Evolutionary conservation across 2,888 invertebrate species (phyloP), one percentile per base, ranked within the genome.

Genomic region (Perizoma affinitatum): DNA sequence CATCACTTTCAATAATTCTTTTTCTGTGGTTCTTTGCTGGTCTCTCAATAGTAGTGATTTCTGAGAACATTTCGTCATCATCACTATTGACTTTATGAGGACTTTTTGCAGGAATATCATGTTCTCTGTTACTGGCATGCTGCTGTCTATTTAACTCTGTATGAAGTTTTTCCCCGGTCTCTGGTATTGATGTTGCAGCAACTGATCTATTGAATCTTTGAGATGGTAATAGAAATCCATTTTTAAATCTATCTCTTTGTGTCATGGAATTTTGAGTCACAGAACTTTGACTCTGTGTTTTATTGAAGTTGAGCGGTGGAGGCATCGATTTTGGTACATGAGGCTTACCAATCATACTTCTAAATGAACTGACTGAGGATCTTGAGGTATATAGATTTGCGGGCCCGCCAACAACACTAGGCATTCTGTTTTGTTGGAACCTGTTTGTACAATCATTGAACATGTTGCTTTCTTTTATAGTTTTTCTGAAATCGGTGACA

Each of bases 201-300:
- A 74, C 55, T 22, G 82, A 78, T 59, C 68, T 78, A 51, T 84
- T 80, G 61, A 88, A 88, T 65, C 87, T 84, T 71, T 88, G 84
- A 52, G 83, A 84, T 63, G 86, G 86, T 11, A 87, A 70, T 33
- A 76, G 64, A 69, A 76, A 82, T 33, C 80, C 76, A 73, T 72
- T 83, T 73, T 71, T 72, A 63, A 88, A 86, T 68, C 84, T 79
- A 1, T 88, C 81, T 69, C 79, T 84, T 66, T 78, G 81, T 33
- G 72, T 72, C 22, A 67, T 45, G 43, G 61, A 22, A 54, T 68
- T 67, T 6, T 61, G 64, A 64, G 58, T 72, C 22, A 67, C 43
- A 43, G 61, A 22, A 54, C 68, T 67, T 6, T 61, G 64, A 64
- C 59, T 49, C 22, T 58, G 56, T 22, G 46, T 52, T 43, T 53